phyloP scores from a whole-genome alignment of 2,797 vertebrate species.

The Etheostoma perlongum region DNA sequence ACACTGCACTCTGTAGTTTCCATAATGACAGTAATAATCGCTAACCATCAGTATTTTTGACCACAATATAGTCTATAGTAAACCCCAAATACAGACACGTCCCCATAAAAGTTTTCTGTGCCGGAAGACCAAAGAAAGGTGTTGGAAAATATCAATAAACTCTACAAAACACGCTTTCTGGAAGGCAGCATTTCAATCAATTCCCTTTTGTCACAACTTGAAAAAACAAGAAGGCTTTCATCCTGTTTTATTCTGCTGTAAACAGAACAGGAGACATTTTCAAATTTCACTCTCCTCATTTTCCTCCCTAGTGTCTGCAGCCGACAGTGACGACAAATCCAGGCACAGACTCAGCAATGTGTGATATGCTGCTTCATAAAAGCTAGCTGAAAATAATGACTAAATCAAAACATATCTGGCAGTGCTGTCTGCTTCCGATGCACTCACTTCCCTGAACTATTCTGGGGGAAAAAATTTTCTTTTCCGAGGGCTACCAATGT shows the following conservation, averaged over 20 bases:
- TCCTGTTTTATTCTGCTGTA: conserved; percentile 3
- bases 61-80: neutral
- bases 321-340: conserved; percentile 34
- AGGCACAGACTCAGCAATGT: conserved; percentile 15
- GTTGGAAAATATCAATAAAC: neutral
- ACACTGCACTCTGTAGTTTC: neutral
- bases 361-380: conserved; percentile 45
- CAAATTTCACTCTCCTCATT: conserved; percentile 13
- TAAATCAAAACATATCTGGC: conserved; percentile 37
- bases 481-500: neutral
- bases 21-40: neutral
- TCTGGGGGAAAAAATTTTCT: conserved; percentile 2
- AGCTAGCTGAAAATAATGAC: conserved; percentile 39
- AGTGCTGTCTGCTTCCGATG: conserved; percentile 18
- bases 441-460: conserved; percentile 27
- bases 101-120: neutral
- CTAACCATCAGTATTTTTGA: neutral
- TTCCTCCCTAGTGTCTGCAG: conserved; percentile 3
- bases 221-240: conserved; percentile 11
- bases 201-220: conserved; percentile 12
- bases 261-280: conserved; percentile 40
- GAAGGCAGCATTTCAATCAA: neutral
- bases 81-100: neutral
- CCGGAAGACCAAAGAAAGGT: conserved; percentile 1
- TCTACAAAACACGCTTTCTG: neutral